These are phyloP conservation scores for Drosophila sturtevanti DNA, from an alignment of 1,140 invertebrate species.

Conservation along the genomic window DNA sequence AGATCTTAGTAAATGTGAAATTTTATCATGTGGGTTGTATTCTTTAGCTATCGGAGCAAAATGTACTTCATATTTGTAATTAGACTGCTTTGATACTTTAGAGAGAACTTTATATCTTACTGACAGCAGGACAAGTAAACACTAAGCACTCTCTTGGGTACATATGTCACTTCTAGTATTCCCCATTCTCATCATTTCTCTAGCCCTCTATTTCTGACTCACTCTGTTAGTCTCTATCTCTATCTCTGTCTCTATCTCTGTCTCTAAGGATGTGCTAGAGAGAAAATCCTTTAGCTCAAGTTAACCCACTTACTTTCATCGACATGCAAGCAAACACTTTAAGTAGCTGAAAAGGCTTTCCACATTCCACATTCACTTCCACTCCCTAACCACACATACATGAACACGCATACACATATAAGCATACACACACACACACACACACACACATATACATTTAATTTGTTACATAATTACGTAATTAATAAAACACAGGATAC, in stretches of 20 bases:
- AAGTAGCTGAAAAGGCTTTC: constrained; percentile 50
- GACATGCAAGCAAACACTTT: constrained; percentile 44
- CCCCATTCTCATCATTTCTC: neutral
- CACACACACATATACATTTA: constrained; percentile 56
- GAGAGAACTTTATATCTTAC: neutral
- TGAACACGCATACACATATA: neutral
- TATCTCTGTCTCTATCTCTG: constrained; percentile 13
- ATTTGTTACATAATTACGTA: constrained; percentile 79
- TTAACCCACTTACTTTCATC: constrained; percentile 62
- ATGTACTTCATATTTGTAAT: constrained; percentile 12
- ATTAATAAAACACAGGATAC: constrained; percentile 70
- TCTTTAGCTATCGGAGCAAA: neutral
- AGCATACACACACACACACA: neutral
- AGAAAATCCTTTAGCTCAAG: constrained; percentile 34
- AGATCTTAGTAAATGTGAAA: too few species aligned
- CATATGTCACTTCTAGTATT: neutral
- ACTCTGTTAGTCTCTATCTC: constrained; percentile 27
- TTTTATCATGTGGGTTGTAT: too few species aligned
- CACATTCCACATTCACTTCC: constrained; percentile 4
- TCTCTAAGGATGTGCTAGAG: constrained; percentile 34
- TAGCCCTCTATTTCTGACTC: neutral
- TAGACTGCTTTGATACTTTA: constrained; percentile 3
- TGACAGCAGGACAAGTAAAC: constrained; percentile 45
- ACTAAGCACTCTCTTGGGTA: constrained; percentile 31
- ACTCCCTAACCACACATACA: constrained; percentile 20